Conservation (phyloP, 2,113 vertebrate species). For the Emydura subglobosa region DNA sequence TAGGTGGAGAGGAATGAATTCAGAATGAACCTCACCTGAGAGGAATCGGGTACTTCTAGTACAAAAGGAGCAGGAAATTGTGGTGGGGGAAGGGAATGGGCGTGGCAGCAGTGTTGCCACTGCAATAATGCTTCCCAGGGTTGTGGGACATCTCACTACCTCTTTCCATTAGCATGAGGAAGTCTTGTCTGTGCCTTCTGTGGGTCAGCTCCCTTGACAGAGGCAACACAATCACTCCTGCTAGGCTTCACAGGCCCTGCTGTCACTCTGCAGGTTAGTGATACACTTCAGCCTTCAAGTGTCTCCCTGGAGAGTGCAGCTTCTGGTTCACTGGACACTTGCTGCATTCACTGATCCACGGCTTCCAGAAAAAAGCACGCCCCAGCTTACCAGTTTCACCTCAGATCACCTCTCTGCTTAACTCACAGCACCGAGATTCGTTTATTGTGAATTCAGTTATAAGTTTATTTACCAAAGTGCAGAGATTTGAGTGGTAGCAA, state of each 20-base stretch:
- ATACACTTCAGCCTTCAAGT: not conserved
- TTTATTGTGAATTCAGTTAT: not conserved
- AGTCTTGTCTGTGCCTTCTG: too few relatives aligned
- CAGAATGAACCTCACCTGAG: too few relatives aligned
- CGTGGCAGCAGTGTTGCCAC: too few relatives aligned
- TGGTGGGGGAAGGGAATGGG: too few relatives aligned
- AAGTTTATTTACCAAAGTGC: not conserved
- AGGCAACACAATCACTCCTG: too few relatives aligned
- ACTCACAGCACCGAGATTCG: not conserved
- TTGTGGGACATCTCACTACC: too few relatives aligned
- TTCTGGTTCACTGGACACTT: not conserved
- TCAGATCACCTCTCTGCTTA: not conserved
- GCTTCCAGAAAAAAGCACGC: not conserved
- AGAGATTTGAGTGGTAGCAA: not conserved
- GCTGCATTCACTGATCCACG: not conserved
- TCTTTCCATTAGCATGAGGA: too few relatives aligned
- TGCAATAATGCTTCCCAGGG: too few relatives aligned
- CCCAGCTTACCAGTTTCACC: not conserved
- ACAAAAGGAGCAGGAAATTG: too few relatives aligned
- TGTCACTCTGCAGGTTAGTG: not conserved
- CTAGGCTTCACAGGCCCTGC: not conserved
- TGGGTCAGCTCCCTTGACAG: too few relatives aligned
- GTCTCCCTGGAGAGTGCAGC: not conserved
- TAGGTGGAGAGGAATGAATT: too few relatives aligned
- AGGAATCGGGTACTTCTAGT: too few relatives aligned